Conservation (phyloP, 2,797 vertebrate genomes). For the Podarcis lilfordi region DNA sequence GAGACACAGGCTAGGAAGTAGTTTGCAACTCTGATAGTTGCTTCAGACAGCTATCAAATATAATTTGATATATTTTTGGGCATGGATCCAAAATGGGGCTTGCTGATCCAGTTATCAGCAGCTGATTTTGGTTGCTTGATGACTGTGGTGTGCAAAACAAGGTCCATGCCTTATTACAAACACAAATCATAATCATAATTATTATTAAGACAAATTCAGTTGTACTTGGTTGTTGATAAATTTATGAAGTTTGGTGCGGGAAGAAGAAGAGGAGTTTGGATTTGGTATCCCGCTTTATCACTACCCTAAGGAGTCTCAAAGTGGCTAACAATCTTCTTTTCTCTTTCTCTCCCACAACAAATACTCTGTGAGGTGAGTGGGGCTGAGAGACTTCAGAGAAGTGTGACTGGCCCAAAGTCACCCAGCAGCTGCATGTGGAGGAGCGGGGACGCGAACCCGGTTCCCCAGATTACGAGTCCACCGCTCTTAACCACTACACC, state of each 20-base stretch:
- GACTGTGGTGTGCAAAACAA: neutral
- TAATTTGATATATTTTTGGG: neutral
- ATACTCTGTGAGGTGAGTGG: no score
- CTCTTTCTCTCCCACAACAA: no score
- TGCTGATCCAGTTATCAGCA: neutral
- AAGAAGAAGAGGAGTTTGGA: neutral
- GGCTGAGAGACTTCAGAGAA: no score
- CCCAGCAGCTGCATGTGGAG: no score
- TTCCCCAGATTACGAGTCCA: no score
- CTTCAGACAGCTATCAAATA: neutral
- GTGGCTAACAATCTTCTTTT: no score
- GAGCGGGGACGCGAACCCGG: accelerated
- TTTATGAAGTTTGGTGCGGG: neutral
- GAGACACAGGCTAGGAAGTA: neutral
- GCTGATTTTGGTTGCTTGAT: neutral
- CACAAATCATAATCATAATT: neutral
- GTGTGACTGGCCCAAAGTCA: no score
- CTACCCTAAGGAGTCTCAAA: no score
- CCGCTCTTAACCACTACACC: no score
- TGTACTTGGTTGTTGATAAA: neutral
- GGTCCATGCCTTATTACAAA: neutral
- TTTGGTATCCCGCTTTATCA: no score
- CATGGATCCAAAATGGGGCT: neutral
- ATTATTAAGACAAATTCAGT: neutral
- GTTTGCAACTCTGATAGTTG: neutral